Evolutionary conservation across 2,113 vertebrate genomes (phyloP).

Genomic region (Syngnathus floridae): DNA sequence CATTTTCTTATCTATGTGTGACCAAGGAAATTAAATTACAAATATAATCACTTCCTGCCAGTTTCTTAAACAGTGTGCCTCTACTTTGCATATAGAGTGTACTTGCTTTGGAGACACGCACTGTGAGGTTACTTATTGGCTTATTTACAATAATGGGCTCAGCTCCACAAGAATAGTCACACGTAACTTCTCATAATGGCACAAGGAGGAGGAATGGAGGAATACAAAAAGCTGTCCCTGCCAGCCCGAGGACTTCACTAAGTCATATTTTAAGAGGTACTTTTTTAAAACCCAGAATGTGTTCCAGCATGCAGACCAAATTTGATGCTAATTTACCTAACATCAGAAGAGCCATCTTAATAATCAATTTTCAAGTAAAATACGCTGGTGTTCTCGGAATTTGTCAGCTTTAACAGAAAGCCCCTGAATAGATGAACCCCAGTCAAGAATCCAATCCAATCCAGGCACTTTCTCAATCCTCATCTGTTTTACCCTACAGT

Average conservation of each 20-base stretch:
- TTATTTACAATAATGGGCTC: constrained; percentile 65
- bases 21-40: constrained; percentile 77
- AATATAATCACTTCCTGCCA: constrained; percentile 69
- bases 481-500: constrained; percentile 1
- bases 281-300: neutral
- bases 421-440: neutral
- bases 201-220: constrained; percentile 13
- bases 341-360: neutral
- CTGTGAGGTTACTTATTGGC: constrained; percentile 63
- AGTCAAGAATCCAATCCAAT: neutral
- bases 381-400: neutral
- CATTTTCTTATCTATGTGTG: constrained; percentile 64
- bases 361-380: neutral
- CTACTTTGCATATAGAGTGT: constrained; percentile 74
- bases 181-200: constrained; percentile 48
- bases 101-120: constrained; percentile 50
- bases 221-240: constrained; percentile 16
- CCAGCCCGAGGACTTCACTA: constrained; percentile 10
- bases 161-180: constrained; percentile 49
- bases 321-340: neutral
- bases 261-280: neutral
- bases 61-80: constrained; percentile 58
- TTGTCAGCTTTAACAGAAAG: neutral
- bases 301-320: neutral
- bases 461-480: neutral